Base-by-base conservation (phyloP, 2,888 invertebrate genomes). In the Phalera bucephala region DNA sequence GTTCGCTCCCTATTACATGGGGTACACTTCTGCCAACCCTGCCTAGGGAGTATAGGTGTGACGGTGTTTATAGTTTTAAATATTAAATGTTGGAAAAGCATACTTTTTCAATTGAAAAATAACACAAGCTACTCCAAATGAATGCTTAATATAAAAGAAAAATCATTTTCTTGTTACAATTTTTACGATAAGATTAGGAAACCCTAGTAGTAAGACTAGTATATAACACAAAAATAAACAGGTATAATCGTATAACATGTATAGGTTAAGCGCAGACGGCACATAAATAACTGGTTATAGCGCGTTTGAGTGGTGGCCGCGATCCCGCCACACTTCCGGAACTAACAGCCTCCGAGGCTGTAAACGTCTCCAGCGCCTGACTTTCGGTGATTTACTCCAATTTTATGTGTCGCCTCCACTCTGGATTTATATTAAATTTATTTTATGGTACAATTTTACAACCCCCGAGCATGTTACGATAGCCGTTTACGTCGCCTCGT, bases 361-460 rank as follows among this genome's bases (percentile, higher is more conserved):
- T 87, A 86, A 87, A 87, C 83, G 86, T 87, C 87, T 84, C 73
- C 72, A 74, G 66, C 83, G 84, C 72, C 79, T 84, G 87, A 83
- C 86, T 86, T 84, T 80, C 64, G 72, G 85, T 86, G 87, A 88
- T 88, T 88, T 88, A 88, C 84, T 80, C 66, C 83, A 77, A 85
- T 86, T 88, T 88, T 88, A 87, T 87, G 86, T 85, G 84, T 80
- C 83, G 79, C 74, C 75, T 73, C 78, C 74, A 72, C 75, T 70
- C 72, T 72, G 76, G 83, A 81, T 82, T 79, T 82, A 82, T 83
- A 84, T 83, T 83, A 84, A 84, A 82, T 80, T 85, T 84, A 86
- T 84, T 86, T 86, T 84, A 83, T 76, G 73, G 75, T 53, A 65
- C 74, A 72, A 74, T 79, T 84, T 87, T 85, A 87, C 77, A 82